Base-by-base conservation (phyloP, 2,113 vertebrate species). In the Rutilus rutilus region DNA sequence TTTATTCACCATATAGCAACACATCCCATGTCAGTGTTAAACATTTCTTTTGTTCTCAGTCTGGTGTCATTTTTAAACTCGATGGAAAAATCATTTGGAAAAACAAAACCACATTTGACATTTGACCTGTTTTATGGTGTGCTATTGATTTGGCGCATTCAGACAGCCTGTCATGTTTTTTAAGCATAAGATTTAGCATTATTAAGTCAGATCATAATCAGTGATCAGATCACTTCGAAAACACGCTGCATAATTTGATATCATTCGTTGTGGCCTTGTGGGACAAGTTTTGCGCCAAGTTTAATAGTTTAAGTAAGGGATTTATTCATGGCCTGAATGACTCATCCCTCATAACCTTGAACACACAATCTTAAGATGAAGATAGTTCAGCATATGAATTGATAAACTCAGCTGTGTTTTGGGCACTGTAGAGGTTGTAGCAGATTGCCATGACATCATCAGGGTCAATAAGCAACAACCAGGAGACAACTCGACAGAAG, bases 71-170 rank as follows among this genome's bases (percentile, higher is more conserved):
- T 80, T 39, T 25, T 47, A 30, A 50, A 27, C 6, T 76, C n/a
- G 2, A 19, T 27, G 17, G 59, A 64, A 59, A 78, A 60, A 60
- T 78, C 9, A 57, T 78, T 59, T n/a, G 76, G 19, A 78, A 79
- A 62, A 60, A 64, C n/a, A 64, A 62, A 27, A 47, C 17, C n/a
- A n/a, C 25, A 65, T 65, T 47, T 65, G 45, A 69, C 27, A 50
- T 82, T 69, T 57, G 65, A 83, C 47, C 30, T 25, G 21, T 83
- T 83, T 83, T 71, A 21, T 57, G 47, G 5, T 82, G 78, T 80
- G 39, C 42, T 50, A 67, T 82, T 82, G 39, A 67, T 82, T 65
- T 82, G 4, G 12, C 3, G 6, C 19, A 15, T 52, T 67, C 42
- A 67, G 62, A 23, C 62, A 50, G 42, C 2, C 17, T 50, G 23